Evolutionary conservation across 2,113 vertebrate genomes (phyloP).

Genomic region (pig (Sus scrofa)): T2T-Sscrofa CM000817.6:82925501-82926000

Average conservation of each 20-base stretch:
- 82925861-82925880: background rate
- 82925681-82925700: background rate
- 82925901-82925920: fast-evolving
- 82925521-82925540: background rate
- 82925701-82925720: background rate
- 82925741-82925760: background rate
- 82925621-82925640: background rate
- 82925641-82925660: background rate
- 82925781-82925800: background rate
- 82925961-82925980: background rate
- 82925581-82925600: background rate
- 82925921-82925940: background rate
- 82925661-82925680: no score
- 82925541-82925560: background rate
- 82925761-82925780: background rate
- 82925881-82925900: fast-evolving
- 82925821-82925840: background rate
- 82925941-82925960: background rate
- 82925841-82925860: background rate
- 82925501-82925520: background rate
- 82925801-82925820: background rate
- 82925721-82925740: background rate
- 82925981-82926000: background rate
- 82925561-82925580: background rate
- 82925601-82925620: background rate